phyloP scores from a whole-genome alignment of 2,113 vertebrate species.

The Lampris megalopsis region DNA sequence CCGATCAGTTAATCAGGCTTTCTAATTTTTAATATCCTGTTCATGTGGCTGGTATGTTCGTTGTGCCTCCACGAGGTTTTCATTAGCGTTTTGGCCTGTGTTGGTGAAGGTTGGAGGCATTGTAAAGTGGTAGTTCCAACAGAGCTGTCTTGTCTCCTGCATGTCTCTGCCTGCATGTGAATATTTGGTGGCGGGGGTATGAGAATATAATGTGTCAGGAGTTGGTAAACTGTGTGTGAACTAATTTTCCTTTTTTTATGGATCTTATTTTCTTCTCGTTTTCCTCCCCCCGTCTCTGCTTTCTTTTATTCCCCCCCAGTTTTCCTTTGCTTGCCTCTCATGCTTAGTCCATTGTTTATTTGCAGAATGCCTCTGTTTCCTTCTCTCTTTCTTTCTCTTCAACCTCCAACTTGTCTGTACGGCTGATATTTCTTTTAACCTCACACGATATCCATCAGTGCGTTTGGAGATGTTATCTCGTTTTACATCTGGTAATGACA shows the following conservation, averaged over 20 bases:
- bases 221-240: conserved; percentile 8
- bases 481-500: conserved; percentile 41
- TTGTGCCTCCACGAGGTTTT: conserved; percentile 17
- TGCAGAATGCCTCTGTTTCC: not conserved
- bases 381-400: conserved; percentile 1
- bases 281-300: conserved; percentile 1
- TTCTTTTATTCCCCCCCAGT: not conserved
- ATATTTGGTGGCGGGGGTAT: not conserved
- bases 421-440: conserved; percentile 17
- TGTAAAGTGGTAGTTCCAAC: conserved; percentile 17
- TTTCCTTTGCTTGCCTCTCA: not conserved
- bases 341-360: not conserved
- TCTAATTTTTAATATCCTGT: conserved; percentile 5
- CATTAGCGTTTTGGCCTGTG: conserved; percentile 17
- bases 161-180: conserved; percentile 2
- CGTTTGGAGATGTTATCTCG: conserved; percentile 40
- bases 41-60: conserved; percentile 7
- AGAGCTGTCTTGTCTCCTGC: not conserved
- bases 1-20: not conserved
- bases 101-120: conserved; percentile 16
- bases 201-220: conserved; percentile 11
- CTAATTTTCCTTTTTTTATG: conserved; percentile 50
- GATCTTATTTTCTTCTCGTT: conserved; percentile 30
- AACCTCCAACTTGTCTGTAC: not conserved
- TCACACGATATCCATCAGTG: conserved; percentile 8